phyloP scores from a whole-genome alignment of 2,888 invertebrate species.

The Eupithecia vulgata region DNA sequence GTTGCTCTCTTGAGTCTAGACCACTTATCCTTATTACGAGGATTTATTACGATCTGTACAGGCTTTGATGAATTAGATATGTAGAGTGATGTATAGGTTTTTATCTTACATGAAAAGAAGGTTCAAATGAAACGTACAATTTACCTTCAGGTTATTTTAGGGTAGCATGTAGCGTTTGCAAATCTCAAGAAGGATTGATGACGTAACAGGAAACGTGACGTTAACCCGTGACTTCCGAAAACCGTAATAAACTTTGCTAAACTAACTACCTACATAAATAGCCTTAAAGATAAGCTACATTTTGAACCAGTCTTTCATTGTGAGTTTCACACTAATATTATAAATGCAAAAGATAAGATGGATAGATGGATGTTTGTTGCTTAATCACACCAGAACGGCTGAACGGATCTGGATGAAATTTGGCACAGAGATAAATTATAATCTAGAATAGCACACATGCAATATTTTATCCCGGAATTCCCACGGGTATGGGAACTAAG shows the following conservation, averaged over 20 bases:
- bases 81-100: neutral
- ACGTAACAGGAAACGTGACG: neutral
- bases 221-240: neutral
- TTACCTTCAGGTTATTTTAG: neutral
- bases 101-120: neutral
- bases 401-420: no score
- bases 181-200: neutral
- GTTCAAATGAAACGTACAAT: neutral
- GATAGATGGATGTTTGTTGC: no score
- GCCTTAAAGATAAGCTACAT: no score
- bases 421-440: no score
- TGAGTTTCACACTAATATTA: no score
- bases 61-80: conserved; percentile 14
- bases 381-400: no score
- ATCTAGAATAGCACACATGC: no score
- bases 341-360: no score
- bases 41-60: conserved; percentile 6
- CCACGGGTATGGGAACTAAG: no score
- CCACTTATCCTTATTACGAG: conserved; percentile 8
- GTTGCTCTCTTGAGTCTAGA: conserved; percentile 10
- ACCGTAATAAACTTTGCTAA: neutral
- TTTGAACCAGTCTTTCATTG: no score
- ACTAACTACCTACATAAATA: no score
- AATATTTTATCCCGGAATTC: no score
- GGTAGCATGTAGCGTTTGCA: neutral